Evolutionary conservation across 1,140 invertebrate species (phyloP), one percentile per base, ranked within the genome.

Genomic region (Tetragnatha versicolor): DNA sequence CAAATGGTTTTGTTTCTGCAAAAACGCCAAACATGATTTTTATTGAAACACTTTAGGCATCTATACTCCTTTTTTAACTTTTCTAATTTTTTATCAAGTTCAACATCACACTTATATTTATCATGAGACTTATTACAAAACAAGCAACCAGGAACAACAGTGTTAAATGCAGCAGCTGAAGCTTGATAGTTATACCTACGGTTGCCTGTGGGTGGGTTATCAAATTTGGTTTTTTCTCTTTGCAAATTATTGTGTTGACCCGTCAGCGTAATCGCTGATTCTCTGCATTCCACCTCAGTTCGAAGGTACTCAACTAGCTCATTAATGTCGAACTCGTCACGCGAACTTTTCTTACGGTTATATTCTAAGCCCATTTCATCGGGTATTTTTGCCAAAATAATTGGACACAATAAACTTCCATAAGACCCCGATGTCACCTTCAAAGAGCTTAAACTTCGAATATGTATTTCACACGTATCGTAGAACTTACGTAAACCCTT

Each of bases 221-320:
- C 42, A 47, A 20, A 47, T 20, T 20, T 47, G 42, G 12, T n/a
- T 20, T 47, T 20, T 47, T 17, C 42, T 47, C 42, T 47, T 47
- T 47, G 42, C 12, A 17, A 47, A 47, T 47, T 47, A 47, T 12
- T 47, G 3, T 3, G 12, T 3, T 47, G 42, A 47, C 42, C 20
- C 42, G 3, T 47, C 12, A 47, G 42, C 42, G 42, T 2, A 20
- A n/a, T 1, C 20, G 42, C 42, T 20, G 42, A 47, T 47, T 47
- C n/a, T 47, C 55, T 27, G 33, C 55, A 60, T 60, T 60, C 55
- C 12, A 60, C 25, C 25, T 60, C 55, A 29, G 17, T 60, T 60
- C 25, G 17, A 14, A 60, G 10, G n/a, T 22, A 60, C 2, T 3
- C 2, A 22, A 60, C 7, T 14, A 60, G 55, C 25, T 60, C 20